Evolutionary conservation across 2,113 vertebrate species (phyloP), one percentile per base, ranked within the genome.

Genomic region (Diglossa brunneiventris): DNA sequence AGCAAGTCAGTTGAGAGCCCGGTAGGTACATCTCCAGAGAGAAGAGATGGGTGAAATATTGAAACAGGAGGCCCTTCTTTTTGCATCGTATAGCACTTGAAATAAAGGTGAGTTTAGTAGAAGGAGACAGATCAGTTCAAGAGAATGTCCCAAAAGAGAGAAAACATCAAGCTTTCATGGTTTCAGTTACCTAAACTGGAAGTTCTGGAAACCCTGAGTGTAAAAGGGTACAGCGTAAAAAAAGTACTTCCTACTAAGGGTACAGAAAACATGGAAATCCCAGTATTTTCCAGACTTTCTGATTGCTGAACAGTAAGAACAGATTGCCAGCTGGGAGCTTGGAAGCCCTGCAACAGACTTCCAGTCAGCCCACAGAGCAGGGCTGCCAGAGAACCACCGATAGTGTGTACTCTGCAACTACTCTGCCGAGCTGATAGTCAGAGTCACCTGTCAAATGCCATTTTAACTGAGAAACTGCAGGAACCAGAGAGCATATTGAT

Each of bases 401-500:
- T 68, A 63, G 72, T 5, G 0, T 30, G 23, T 10, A 75, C 55
- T 64, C 63, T n/a, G 42, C 50, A 70, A 70, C 56, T 52, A 28
- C 68, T 77, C 75, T 41, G 37, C 11, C 4, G 74, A 92, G 47
- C 72, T 74, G 55, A 64, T 42, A 86, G 39, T 67, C 74, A 62
- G 47, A 82, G 74, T 90, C 73, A 97, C 89, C 56, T 95, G 91
- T 94, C 94, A 95, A 93, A 75, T 56, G 17, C 50, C 52, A 81
- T 97, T 95, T 90, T 81, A 66, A 72, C 47, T 89, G 77, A 95
- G 76, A 91, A 93, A 64, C 24, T 92, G 69, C 83, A 96, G 86
- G 44, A 93, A 90, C 35, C 24, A 74, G 52, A 42, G 5, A 94
- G 11, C 35, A 59, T n/a, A 56, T 41, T 85, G 64, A 68, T 87